phyloP scores from a whole-genome alignment of 2,113 vertebrate species.

The Ovibos moschatus region DNA sequence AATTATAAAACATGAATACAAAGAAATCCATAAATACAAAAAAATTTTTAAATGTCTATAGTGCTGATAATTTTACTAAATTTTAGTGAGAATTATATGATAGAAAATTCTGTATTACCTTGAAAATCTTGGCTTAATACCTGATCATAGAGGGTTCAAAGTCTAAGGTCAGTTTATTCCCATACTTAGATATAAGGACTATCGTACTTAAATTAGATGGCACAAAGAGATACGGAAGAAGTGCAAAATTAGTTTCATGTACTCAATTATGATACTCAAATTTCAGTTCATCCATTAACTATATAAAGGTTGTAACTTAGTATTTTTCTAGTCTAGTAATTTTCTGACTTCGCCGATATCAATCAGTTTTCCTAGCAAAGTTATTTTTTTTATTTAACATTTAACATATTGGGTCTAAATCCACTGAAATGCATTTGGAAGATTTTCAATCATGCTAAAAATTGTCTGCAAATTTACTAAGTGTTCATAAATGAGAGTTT shows the following conservation, averaged over 20 bases:
- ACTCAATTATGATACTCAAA: neutral
- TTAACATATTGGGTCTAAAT: slow-evolving; percentile 36
- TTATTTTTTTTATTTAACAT: neutral
- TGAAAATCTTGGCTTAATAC: slow-evolving; percentile 24
- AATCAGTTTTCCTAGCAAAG: slow-evolving; percentile 12
- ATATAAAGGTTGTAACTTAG: neutral
- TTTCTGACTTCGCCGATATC: neutral
- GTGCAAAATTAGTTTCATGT: neutral
- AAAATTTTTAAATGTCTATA: neutral
- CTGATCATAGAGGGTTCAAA: neutral
- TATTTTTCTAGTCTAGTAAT: slow-evolving; percentile 3
- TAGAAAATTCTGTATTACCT: neutral
- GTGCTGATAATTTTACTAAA: neutral
- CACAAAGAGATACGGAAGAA: neutral
- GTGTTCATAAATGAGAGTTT: neutral
- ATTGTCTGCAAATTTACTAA: slow-evolving; percentile 29
- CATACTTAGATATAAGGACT: neutral
- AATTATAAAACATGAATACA: neutral
- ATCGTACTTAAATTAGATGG: neutral
- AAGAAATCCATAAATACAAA: neutral
- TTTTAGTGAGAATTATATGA: neutral
- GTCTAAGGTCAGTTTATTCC: neutral
- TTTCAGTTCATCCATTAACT: slow-evolving; percentile 18
- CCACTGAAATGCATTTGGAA: slow-evolving; percentile 6
- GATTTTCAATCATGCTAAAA: slow-evolving; percentile 32